Evolutionary conservation across 2,113 vertebrate species (phyloP).

Genomic region (Plecturocebus donacophilus): DNA sequence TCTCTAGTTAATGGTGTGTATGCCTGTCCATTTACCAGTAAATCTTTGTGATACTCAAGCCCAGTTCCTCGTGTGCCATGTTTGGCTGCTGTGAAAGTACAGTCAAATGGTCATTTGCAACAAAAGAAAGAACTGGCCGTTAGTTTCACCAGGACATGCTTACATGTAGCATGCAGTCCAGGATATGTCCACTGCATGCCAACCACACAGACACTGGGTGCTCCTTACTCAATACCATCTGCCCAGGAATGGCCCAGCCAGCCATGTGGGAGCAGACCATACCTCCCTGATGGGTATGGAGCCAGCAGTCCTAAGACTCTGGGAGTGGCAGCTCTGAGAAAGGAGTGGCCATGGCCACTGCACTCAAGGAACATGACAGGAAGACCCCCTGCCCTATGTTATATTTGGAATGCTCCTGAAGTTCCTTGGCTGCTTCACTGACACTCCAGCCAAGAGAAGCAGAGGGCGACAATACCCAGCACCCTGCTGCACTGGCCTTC

Average conservation of each 20-base stretch:
- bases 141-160: neutral
- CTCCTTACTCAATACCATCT: neutral
- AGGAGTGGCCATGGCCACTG: neutral
- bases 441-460: neutral
- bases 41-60: conserved; percentile 79
- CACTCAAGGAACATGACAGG: no score
- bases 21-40: conserved; percentile 81
- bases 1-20: conserved; percentile 78
- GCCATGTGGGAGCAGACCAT: neutral
- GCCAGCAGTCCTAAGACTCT: neutral
- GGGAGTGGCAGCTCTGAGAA: neutral
- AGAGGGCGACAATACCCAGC: neutral
- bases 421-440: no score
- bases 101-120: conserved; percentile 81
- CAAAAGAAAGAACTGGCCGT: conserved; percentile 70
- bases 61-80: conserved; percentile 73
- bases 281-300: neutral
- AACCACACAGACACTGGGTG: neutral
- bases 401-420: neutral
- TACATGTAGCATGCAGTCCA: neutral
- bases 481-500: neutral
- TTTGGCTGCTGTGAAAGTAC: conserved; percentile 74
- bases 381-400: neutral
- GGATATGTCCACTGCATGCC: neutral
- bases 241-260: neutral